Base-by-base conservation (phyloP, 2,113 vertebrate species). In the Oncorhynchus nerka region DNA sequence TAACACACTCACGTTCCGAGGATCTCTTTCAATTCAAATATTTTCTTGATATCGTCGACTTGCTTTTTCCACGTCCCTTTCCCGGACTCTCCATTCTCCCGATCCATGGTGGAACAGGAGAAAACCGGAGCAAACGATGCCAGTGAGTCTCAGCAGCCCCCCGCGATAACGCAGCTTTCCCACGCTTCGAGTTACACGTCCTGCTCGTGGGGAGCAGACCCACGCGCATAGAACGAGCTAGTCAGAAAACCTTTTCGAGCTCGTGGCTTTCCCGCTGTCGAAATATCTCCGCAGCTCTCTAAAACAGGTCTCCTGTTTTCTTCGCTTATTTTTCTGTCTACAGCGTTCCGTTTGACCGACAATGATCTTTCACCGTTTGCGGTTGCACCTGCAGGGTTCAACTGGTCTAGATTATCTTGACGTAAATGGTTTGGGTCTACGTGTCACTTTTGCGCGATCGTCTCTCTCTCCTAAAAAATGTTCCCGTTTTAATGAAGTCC, bases 11-110 rank as follows among this genome's bases (percentile, higher is more conserved):
- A 99, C 97, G 97, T 99, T 73, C 97, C 97, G 75, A 99, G 95
- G 81, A 97, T 94, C 93, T 99, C 97, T 89, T 97, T 98, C 88
- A 99, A 97, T 86, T 96, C 93, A 80, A 99, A 99, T 28, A 96
- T 95, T 87, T 95, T 95, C 93, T 96, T 97, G 86, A 98, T 96
- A 88, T 99, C 97, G 80, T 97, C 96, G 59, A 96, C 96, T 73
- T 96, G 96, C 86, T 98, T 98, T 65, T 99, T 99, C 97, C 97
- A 98, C 77, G 97, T 95, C 79, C 93, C 91, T 84, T 84, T 83
- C 76, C 94, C 93, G 83, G 92, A 89, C 90, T 96, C 96, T 86
- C 96, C 97, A 90, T 96, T 97, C 94, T 99, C 97, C 91, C 95
- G 96, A 88, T 97, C 97, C 97, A 98, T 99, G 93, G 74, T 80